Base-by-base conservation (phyloP, 2,888 invertebrate genomes). In the Caradrina kadenii region DNA sequence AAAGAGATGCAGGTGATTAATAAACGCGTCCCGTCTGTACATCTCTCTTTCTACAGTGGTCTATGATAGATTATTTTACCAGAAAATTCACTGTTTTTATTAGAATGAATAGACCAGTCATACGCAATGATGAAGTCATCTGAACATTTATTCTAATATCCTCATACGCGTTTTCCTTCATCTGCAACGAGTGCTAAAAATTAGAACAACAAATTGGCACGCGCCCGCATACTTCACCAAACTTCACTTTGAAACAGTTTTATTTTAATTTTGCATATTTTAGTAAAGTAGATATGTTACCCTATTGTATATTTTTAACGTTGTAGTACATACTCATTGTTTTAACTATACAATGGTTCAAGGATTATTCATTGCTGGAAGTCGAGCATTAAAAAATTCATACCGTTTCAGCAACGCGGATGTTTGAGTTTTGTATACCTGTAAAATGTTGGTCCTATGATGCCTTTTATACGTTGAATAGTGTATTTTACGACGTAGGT, bases 371-470 rank as follows among this genome's bases (percentile, higher is more conserved):
- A 22, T 49, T 19, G 31, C 39, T 39, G 61, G 45, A 62, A 64
- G 13, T 63, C 42, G 6, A 15, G 48, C 42, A 56, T 50, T 68
- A 19, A 65, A 65, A 66, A 60, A 49, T 70, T 65, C 22, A 69
- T 61, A 45, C 50, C 45, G 42, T 63, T 68, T 66, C 55, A 39
- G 63, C 54, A 50, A 50, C 48, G 17, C 26, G 10, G 3, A 8
- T 76, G 49, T 67, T 72, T 69, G 49, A 61, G 49, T 64, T 73
- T 56, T 56, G 55, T 49, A 58, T 67, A 42, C n/a, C 31, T 67
- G 48, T 49, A 35, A 42, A 39, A 68, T 42, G 10, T 63, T 55
- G 39, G 63, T 52, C 15, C 22, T 49, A 11, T 21, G 17, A 48
- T 31, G n/a, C 39, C 42, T 42, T 69, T 26, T 53, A 31, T 42